Evolutionary conservation across 2,113 vertebrate species (phyloP).

Genomic region (Ramphastos sulfuratus): DNA sequence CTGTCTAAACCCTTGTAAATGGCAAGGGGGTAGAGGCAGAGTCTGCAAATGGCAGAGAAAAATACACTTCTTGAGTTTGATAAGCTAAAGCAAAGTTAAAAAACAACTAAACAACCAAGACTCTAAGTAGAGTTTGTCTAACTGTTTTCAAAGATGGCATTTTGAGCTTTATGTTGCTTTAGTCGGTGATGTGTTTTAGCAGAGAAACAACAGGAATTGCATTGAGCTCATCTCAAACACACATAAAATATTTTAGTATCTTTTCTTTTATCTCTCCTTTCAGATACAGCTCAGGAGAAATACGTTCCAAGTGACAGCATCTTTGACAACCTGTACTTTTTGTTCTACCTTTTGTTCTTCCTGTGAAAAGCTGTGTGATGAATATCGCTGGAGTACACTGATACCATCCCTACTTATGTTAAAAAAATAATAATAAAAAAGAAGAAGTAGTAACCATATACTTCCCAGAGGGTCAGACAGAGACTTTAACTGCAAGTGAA

Average conservation of each 20-base stretch:
- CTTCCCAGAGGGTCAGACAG: constrained; percentile 5
- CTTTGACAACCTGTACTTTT: constrained; percentile 64
- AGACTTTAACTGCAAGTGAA: constrained; percentile 23
- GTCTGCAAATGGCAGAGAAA: background rate
- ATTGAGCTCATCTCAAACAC: constrained; percentile 55
- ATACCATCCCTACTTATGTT: background rate
- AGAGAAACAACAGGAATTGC: constrained; percentile 47
- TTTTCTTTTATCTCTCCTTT: constrained; percentile 67
- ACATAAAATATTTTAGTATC: constrained; percentile 65
- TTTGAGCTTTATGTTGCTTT: constrained; percentile 66
- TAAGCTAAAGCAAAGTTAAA: constrained; percentile 53
- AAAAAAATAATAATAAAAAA: background rate
- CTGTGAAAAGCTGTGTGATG: constrained; percentile 4
- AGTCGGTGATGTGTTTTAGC: constrained; percentile 64
- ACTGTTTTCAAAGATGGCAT: constrained; percentile 59
- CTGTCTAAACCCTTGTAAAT: background rate
- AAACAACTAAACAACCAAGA: constrained; percentile 14
- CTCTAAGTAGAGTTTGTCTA: constrained; percentile 58
- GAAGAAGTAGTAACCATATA: background rate
- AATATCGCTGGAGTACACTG: constrained; percentile 39
- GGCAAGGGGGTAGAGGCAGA: background rate
- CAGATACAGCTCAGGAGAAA: constrained; percentile 59
- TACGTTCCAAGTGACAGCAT: constrained; percentile 59
- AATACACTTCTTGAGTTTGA: constrained; percentile 23
- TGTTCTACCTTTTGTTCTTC: constrained; percentile 65